phyloP scores from a whole-genome alignment of 2,888 invertebrate genomes.

The Eremobia ochroleuca region DNA sequence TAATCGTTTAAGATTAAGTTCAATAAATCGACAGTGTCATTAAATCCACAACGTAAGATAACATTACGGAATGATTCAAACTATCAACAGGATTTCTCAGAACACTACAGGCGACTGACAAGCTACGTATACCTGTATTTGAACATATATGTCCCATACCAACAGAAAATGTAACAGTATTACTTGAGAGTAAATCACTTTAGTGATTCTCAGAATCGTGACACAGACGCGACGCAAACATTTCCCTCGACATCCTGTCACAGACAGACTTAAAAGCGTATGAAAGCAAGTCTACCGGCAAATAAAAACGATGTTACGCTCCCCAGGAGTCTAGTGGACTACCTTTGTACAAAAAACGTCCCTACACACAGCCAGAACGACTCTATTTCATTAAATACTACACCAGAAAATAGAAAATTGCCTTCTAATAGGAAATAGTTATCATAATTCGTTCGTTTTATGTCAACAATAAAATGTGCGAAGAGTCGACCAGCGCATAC shows the following conservation, averaged over 20 bases:
- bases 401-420: conserved; percentile 40
- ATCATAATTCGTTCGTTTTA: conserved; percentile 31
- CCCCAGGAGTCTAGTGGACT: conserved; percentile 30
- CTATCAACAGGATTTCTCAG: conserved; percentile 33
- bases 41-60: conserved; percentile 34
- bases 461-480: conserved; percentile 33
- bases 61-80: conserved; percentile 45
- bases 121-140: background rate
- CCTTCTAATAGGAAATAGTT: conserved; percentile 42
- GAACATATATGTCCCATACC: conserved; percentile 14
- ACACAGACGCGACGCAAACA: conserved; percentile 30
- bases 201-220: conserved; percentile 41
- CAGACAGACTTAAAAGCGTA: conserved; percentile 47
- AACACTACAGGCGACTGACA: conserved; percentile 40
- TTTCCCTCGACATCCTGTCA: conserved; percentile 50
- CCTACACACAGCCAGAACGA: conserved; percentile 22
- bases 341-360: conserved; percentile 30
- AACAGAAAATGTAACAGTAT: conserved; percentile 44
- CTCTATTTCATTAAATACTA: conserved; percentile 29
- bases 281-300: conserved; percentile 44
- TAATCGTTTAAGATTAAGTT: conserved; percentile 17
- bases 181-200: conserved; percentile 46
- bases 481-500: conserved; percentile 20
- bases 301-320: conserved; percentile 43
- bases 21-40: conserved; percentile 7